Percentiles rank a stretch among this genome's conserved stretches.
phyloP scores from a whole-genome alignment of 2,113 vertebrate genomes.

The Tupaia chinensis region DNA sequence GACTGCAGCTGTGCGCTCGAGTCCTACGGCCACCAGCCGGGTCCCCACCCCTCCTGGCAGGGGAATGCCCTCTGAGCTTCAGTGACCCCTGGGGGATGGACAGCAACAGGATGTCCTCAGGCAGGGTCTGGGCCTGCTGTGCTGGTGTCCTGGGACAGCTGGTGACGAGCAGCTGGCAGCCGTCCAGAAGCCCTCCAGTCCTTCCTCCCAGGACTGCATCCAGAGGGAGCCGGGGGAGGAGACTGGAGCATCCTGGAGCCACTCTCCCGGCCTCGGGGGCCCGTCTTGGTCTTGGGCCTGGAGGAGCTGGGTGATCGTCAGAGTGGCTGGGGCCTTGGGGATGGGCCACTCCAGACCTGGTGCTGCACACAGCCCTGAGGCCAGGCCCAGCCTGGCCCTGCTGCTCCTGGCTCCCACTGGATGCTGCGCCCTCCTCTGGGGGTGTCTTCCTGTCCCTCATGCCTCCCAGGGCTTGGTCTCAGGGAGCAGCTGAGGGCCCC shows the following conservation, averaged over 20 bases:
- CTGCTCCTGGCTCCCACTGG: not conserved
- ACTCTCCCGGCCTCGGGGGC: not conserved
- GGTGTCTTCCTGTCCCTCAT: rapidly evolving
- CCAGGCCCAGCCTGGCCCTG: not conserved
- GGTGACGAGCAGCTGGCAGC: not conserved
- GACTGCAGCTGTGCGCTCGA: not conserved
- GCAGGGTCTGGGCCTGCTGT: not conserved
- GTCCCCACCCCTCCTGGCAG: no score
- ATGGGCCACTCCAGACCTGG: not conserved
- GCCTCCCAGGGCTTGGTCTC: rapidly evolving
- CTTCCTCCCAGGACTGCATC: rapidly evolving
- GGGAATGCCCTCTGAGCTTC: no score
- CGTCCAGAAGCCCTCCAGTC: constrained; percentile 43
- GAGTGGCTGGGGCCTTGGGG: not conserved
- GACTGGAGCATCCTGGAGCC: not conserved
- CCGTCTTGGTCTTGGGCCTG: rapidly evolving
- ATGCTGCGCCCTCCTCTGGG: no score
- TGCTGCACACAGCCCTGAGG: not conserved
- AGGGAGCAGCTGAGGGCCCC: rapidly evolving
- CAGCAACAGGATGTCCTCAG: not conserved
- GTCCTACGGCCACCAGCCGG: not conserved
- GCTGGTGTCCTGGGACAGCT: not conserved
- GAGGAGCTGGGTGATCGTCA: rapidly evolving
- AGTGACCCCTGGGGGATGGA: not conserved
- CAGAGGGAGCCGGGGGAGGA: not conserved